Conservation (phyloP, 2,797 vertebrate species). For the Menidia menidia region DNA sequence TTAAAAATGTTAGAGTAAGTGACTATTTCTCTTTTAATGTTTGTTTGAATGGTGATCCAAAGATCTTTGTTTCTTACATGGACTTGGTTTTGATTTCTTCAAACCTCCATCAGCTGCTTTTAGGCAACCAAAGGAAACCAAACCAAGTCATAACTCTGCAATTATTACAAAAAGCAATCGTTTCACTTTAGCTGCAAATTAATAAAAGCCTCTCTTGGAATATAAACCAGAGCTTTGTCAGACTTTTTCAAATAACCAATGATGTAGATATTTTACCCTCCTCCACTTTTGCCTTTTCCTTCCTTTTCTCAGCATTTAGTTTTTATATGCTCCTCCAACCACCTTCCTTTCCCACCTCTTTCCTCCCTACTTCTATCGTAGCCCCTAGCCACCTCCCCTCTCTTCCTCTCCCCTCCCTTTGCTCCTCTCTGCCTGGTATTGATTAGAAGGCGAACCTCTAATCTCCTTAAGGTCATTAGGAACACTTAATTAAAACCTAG, state of each 20-base stretch:
- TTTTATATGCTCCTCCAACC: slow-evolving; percentile 16
- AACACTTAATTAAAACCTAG: slow-evolving; percentile 99
- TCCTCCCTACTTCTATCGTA: slow-evolving; percentile 60
- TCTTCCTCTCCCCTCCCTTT: slow-evolving; percentile 69
- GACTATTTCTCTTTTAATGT: slow-evolving; percentile 4
- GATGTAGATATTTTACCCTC: not conserved
- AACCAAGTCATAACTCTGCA: not conserved
- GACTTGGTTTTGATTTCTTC: not conserved
- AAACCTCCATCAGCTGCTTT: not conserved
- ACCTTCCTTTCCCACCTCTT: slow-evolving; percentile 33
- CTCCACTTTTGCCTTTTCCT: not conserved
- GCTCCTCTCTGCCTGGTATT: slow-evolving; percentile 87
- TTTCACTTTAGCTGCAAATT: not conserved
- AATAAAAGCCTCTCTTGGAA: not conserved
- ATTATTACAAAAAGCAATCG: not conserved
- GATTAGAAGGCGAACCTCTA: slow-evolving; percentile 97
- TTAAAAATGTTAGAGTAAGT: not conserved
- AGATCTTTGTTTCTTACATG: not conserved
- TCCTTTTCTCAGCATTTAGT: not conserved
- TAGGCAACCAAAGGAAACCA: not conserved
- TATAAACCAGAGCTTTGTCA: not conserved
- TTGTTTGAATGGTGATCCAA: slow-evolving; percentile 14
- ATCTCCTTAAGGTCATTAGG: slow-evolving; percentile 98
- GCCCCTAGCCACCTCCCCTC: slow-evolving; percentile 72
- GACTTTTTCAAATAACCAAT: not conserved